phyloP scores from a whole-genome alignment of 2,888 invertebrate genomes.

The Polymixis flavicincta region DNA sequence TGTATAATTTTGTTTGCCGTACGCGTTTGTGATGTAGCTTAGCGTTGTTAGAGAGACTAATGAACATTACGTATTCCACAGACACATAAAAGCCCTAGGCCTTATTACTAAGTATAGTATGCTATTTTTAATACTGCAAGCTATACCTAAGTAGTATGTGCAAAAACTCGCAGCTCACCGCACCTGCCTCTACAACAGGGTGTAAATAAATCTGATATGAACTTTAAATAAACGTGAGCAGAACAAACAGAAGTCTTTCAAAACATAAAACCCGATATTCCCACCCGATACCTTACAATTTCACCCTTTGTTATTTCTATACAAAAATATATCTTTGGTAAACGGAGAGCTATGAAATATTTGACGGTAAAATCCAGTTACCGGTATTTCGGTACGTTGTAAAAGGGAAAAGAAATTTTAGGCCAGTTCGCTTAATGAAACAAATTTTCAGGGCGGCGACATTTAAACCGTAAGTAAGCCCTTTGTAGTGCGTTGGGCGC shows the following conservation, averaged over 20 bases:
- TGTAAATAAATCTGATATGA: slow-evolving; percentile 55
- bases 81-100: slow-evolving; percentile 16
- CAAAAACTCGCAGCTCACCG: slow-evolving; percentile 11
- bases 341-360: slow-evolving; percentile 81
- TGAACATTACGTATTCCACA: slow-evolving; percentile 31
- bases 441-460: slow-evolving; percentile 88
- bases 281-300: slow-evolving; percentile 77
- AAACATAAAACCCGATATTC: slow-evolving; percentile 72
- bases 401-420: slow-evolving; percentile 84
- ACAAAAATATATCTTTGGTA: slow-evolving; percentile 76
- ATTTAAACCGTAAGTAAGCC: slow-evolving; percentile 88
- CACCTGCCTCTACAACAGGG: slow-evolving; percentile 25
- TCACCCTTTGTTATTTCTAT: slow-evolving; percentile 77
- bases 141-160: not conserved
- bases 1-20: slow-evolving; percentile 59
- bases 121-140: not conserved
- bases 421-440: slow-evolving; percentile 86
- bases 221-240: slow-evolving; percentile 54
- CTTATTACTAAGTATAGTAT: slow-evolving; percentile 1
- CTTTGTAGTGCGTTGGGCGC: slow-evolving; percentile 84
- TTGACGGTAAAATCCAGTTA: slow-evolving; percentile 75
- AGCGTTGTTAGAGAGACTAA: slow-evolving; percentile 32
- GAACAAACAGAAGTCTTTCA: slow-evolving; percentile 64
- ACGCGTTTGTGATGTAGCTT: slow-evolving; percentile 38
- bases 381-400: slow-evolving; percentile 75